These are phyloP conservation scores for Grus americana DNA, from an alignment of 2,113 vertebrate genomes.

Conservation along the genomic window DNA sequence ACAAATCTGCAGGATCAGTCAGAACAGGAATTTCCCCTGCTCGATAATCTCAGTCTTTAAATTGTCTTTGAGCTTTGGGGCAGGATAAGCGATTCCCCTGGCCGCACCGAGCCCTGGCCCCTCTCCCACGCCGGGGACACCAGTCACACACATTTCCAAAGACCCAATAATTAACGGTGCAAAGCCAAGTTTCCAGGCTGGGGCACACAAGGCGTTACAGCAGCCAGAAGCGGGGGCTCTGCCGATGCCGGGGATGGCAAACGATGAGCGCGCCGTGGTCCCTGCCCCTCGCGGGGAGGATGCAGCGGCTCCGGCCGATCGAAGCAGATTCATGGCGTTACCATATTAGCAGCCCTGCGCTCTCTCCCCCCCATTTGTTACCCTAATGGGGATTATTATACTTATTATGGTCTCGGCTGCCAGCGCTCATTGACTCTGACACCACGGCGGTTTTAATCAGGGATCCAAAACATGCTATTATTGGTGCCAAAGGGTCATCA, in stretches of 20 bases:
- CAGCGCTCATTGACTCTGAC: constrained; percentile 34
- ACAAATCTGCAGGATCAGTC: not conserved
- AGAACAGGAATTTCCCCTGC: not conserved
- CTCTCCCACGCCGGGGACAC: fast-evolving
- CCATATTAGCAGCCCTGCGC: not conserved
- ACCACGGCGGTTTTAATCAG: constrained; percentile 10
- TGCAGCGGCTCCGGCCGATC: not conserved
- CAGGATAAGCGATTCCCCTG: not conserved
- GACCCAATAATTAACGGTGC: not conserved
- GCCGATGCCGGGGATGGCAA: not conserved
- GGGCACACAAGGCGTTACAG: fast-evolving
- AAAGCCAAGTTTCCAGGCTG: not conserved
- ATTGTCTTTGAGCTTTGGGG: not conserved
- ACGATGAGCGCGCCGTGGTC: fast-evolving
- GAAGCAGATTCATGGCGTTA: constrained; percentile 13
- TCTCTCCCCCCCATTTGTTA: not conserved
- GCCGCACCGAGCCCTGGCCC: not conserved
- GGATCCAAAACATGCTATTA: not conserved
- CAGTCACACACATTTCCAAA: not conserved
- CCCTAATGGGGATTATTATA: constrained; percentile 54
- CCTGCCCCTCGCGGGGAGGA: not conserved
- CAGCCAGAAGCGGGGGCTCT: not conserved
- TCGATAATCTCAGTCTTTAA: not conserved
- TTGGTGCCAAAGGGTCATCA: not conserved
- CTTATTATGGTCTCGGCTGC: constrained; percentile 37